These are phyloP conservation scores for Xylocampa areola DNA, from an alignment of 2,888 invertebrate species.

Conservation along the genomic window DNA sequence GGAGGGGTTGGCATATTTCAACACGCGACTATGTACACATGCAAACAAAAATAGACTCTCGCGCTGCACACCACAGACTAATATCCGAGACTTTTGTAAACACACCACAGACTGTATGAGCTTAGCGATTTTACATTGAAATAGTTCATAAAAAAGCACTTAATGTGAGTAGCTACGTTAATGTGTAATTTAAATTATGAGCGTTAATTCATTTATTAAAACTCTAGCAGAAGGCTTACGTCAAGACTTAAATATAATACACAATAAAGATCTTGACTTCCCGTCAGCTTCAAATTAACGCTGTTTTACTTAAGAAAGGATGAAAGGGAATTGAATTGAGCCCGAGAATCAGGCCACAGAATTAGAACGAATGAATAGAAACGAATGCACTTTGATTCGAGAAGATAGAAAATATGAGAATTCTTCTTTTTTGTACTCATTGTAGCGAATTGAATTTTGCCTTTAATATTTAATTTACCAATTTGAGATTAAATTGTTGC, in stretches of 20 bases:
- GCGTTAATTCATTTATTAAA: conserved; percentile 37
- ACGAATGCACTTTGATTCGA: conserved; percentile 50
- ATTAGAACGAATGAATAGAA: conserved; percentile 38
- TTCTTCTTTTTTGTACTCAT: conserved; percentile 45
- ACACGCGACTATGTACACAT: conserved; percentile 76
- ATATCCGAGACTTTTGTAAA: conserved; percentile 69
- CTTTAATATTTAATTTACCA: conserved; percentile 24
- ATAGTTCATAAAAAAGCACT: conserved; percentile 77
- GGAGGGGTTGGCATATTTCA: conserved; percentile 78
- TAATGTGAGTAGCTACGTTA: conserved; percentile 54
- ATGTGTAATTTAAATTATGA: conserved; percentile 47
- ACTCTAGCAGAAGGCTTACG: background rate
- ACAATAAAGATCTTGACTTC: background rate
- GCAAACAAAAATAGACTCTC: conserved; percentile 78
- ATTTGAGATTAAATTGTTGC: conserved; percentile 15
- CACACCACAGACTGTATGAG: conserved; percentile 72
- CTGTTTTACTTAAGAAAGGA: conserved; percentile 17
- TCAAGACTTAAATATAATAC: background rate
- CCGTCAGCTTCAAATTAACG: conserved; percentile 16
- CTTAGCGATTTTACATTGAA: conserved; percentile 78
- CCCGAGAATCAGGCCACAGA: conserved; percentile 18
- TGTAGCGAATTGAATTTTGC: conserved; percentile 21
- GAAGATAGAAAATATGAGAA: conserved; percentile 52
- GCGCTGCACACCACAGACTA: conserved; percentile 64
- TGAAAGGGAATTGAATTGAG: conserved; percentile 40